A percentile compares a stretch with the other conserved stretches of the same genome.
These are phyloP conservation scores for Actenoides hombroni DNA, from an alignment of 2,113 vertebrate genomes.

Conservation along the genomic window DNA sequence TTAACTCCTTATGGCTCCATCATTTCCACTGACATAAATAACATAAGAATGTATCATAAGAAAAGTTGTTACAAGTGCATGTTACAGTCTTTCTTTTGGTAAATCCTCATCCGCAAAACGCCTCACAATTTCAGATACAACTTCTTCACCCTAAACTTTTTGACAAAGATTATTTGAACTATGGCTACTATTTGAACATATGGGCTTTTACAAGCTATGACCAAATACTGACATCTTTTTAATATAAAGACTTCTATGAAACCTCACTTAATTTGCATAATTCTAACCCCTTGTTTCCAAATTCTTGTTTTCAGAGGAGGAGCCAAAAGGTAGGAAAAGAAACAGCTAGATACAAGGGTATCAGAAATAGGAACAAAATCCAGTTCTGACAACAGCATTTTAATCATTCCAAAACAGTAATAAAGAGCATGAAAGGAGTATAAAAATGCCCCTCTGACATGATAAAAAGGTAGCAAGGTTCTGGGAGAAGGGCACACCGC, in stretches of 20 bases:
- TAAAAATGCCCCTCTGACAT: background rate
- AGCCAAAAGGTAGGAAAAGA: background rate
- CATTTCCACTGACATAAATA: background rate
- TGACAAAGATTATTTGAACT: background rate
- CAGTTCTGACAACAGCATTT: background rate
- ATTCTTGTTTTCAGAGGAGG: background rate
- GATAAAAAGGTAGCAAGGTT: background rate
- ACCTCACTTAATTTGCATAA: background rate
- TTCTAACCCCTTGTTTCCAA: background rate
- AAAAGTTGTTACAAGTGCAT: background rate
- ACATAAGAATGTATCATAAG: background rate
- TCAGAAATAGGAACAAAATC: background rate
- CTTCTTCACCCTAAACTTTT: background rate
- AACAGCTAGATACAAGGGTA: background rate
- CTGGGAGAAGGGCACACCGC: background rate
- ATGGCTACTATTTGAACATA: background rate
- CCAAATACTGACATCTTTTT: background rate
- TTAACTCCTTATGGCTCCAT: background rate
- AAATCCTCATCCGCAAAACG: background rate
- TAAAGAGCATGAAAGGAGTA: background rate
- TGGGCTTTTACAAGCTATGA: background rate
- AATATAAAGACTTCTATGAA: background rate
- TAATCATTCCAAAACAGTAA: background rate
- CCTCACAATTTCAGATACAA: background rate
- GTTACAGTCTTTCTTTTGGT: background rate